phyloP scores from a whole-genome alignment of 1,140 invertebrate genomes.

The Drosophila kepulauana region DNA sequence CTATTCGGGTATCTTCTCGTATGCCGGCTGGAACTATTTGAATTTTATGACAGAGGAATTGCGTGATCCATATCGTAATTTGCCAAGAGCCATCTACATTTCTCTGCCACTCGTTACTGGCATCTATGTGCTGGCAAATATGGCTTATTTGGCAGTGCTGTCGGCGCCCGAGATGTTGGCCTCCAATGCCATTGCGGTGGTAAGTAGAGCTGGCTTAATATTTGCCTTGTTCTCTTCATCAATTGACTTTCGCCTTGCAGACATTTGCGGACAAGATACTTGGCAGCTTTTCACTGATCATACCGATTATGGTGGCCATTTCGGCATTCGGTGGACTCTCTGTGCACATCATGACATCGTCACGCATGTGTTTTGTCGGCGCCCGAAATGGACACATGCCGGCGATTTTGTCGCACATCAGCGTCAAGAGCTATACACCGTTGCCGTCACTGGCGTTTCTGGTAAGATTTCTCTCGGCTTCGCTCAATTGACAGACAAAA shows the following conservation, averaged over 20 bases:
- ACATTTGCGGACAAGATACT: conserved; percentile 92
- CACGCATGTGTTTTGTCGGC: conserved; percentile 95
- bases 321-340: conserved; percentile 94
- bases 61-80: conserved; percentile 96
- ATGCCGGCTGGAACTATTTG: conserved; percentile 97
- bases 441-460: conserved; percentile 94
- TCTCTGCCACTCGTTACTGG: conserved; percentile 95
- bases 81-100: conserved; percentile 97
- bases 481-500: conserved; percentile 57
- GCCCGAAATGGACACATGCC: conserved; percentile 96
- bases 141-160: conserved; percentile 97
- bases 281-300: conserved; percentile 90
- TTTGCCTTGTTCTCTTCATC: conserved; percentile 9
- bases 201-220: conserved; percentile 86
- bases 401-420: conserved; percentile 93
- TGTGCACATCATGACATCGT: conserved; percentile 96
- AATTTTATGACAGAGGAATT: conserved; percentile 99
- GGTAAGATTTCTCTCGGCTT: conserved; percentile 86
- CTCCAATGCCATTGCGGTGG: conserved; percentile 97
- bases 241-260: conserved; percentile 85
- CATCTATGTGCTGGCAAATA: conserved; percentile 96
- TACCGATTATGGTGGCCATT: conserved; percentile 94
- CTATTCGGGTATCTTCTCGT: conserved; percentile 98
- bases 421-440: conserved; percentile 92
- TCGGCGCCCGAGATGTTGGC: conserved; percentile 92